These are phyloP conservation scores for Pteropus alecto DNA, from an alignment of 2,113 vertebrate species.

Conservation along the genomic window DNA sequence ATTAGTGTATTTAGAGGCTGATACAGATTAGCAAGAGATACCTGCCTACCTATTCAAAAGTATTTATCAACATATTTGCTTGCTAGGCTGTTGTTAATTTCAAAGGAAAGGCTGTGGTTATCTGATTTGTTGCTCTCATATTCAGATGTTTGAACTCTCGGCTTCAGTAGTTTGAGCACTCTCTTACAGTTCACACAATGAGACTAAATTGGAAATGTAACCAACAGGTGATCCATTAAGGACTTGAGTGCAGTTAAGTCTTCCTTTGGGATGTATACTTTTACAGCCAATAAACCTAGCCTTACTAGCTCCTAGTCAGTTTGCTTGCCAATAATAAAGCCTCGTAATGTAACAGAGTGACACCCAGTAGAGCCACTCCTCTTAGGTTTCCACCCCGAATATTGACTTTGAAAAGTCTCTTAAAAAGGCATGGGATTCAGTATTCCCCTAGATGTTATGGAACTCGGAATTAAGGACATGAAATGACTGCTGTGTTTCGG, in stretches of 20 bases:
- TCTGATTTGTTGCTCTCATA: constrained; percentile 40
- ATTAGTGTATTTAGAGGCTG: neutral
- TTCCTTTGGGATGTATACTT: constrained; percentile 77
- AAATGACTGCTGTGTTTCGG: neutral
- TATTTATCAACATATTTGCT: constrained; percentile 11
- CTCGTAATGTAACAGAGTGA: constrained; percentile 24
- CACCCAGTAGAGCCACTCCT: neutral
- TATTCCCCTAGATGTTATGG: neutral
- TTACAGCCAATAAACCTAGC: constrained; percentile 76
- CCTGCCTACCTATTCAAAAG: neutral
- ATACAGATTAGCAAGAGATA: neutral
- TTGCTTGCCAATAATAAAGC: constrained; percentile 62
- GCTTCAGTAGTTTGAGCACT: constrained; percentile 47
- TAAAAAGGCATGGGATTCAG: neutral
- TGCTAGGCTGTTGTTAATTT: constrained; percentile 30
- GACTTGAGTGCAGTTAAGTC: constrained; percentile 59
- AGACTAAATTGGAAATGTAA: constrained; percentile 59
- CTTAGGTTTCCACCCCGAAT: constrained; percentile 43
- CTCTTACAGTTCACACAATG: constrained; percentile 59
- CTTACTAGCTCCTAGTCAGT: constrained; percentile 44
- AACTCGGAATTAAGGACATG: neutral
- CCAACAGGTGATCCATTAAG: constrained; percentile 77
- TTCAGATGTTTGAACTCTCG: constrained; percentile 28
- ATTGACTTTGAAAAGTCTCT: constrained; percentile 11
- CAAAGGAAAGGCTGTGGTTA: constrained; percentile 45